phyloP scores from a whole-genome alignment of 2,888 invertebrate species.

The Dinocampus coccinellae region DNA sequence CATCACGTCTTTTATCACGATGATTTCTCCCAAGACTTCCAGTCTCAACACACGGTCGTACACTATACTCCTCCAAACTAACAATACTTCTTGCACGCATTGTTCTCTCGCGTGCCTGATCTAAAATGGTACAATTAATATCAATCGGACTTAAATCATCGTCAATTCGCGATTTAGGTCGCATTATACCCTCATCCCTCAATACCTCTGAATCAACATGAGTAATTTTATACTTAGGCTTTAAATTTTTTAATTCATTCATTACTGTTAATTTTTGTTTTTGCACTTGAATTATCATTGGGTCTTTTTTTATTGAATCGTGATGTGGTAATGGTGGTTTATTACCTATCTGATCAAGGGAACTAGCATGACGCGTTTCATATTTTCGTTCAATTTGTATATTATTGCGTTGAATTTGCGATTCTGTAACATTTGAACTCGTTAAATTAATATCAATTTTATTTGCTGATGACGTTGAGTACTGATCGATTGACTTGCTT shows the following conservation, averaged over 20 bases:
- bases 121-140: conserved; percentile 45
- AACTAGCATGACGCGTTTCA: conserved; percentile 57
- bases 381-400: conserved; percentile 64
- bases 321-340: conserved; percentile 54
- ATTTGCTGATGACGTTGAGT: conserved; percentile 53
- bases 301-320: conserved; percentile 59
- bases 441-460: conserved; percentile 39
- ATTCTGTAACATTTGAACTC: conserved; percentile 59
- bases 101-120: conserved; percentile 50
- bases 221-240: conserved; percentile 64
- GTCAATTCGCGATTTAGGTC: conserved; percentile 66
- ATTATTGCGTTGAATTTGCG: conserved; percentile 61
- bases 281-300: conserved; percentile 61
- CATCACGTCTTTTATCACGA: conserved; percentile 55
- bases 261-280: conserved; percentile 62
- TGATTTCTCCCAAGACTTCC: conserved; percentile 63
- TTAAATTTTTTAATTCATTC: conserved; percentile 63
- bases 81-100: conserved; percentile 61
- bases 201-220: conserved; percentile 67
- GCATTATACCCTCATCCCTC: conserved; percentile 67
- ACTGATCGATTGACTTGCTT: conserved; percentile 60
- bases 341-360: conserved; percentile 48
- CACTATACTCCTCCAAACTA: conserved; percentile 59
- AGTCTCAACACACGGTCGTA: conserved; percentile 58
- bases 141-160: conserved; percentile 64